Evolutionary conservation across 2,113 vertebrate genomes (phyloP), one percentile per base, ranked within the genome.

Genomic region (Sigmodon hispidus): DNA sequence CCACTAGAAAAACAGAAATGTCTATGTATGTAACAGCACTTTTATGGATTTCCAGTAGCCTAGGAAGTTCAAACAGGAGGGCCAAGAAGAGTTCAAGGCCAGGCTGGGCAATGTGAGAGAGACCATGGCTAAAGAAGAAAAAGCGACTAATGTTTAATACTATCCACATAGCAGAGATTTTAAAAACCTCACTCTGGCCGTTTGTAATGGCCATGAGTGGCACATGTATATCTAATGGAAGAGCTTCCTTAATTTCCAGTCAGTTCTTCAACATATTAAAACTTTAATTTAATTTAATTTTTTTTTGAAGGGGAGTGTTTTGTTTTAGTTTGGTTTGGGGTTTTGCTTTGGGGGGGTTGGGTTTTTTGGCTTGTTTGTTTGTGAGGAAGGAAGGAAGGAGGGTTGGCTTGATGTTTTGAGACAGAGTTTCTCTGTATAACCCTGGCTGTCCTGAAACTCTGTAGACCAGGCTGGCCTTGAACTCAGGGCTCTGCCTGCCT

Each of bases 1-100:
- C 19, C 69, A 94, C 72, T 95, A 87, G 91, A 81, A 98, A n/a
- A n/a, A 97, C 43, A 96, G 31, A 84, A 94, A 90, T 96, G 93
- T 50, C 50, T 16, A 4, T 52, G 48, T 26, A 3, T 70, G 55
- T 43, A 16, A 31, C 61, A 55, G 17, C 19, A 10, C 52, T 48
- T 45, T 73, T 22, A 12, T 75, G n/a, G 31, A 45, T 50, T 76
- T 3, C 43, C 31, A 36, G 12, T 40, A 61, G 10, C 61, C 55
- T 15, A 61, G 31, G 40, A 55, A 17, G 57, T 10, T 48, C 21
- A 61, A 29, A 24, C 43, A n/a, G 72, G 12, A 89, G 55, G 72
- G 36, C 16, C n/a, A 48, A 7, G 69, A 48, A 7, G 69, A 72
- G 55, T 89, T 76, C 55, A 75, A 89, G 40, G 40, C 29, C 17